Evolutionary conservation across 2,113 vertebrate genomes (phyloP).

Genomic region (Nothocercus julius): DNA sequence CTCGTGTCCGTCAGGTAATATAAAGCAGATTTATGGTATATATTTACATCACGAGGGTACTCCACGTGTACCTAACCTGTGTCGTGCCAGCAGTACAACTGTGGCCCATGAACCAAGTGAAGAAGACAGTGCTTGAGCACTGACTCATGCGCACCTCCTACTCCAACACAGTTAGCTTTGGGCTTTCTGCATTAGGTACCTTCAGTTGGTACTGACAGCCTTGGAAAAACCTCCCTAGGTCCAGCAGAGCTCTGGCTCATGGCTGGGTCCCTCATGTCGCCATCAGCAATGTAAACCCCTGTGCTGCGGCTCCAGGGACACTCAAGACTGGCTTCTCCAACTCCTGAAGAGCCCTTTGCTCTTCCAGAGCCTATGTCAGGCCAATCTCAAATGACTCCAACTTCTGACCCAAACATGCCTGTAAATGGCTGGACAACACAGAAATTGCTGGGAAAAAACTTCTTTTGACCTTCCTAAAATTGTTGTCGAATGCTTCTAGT

Average conservation of each 20-base stretch:
- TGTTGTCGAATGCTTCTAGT: neutral
- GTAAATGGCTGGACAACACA: neutral
- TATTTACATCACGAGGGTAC: neutral
- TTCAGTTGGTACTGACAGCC: neutral
- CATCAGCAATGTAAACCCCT: neutral
- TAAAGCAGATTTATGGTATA: neutral
- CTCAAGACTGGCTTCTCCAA: neutral
- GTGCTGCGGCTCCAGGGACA: neutral
- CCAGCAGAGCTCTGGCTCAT: neutral
- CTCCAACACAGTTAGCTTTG: neutral
- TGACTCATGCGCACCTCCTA: neutral
- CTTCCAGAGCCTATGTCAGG: neutral
- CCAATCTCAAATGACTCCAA: neutral
- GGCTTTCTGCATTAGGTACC: neutral
- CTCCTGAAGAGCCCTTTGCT: neutral
- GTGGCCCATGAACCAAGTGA: accelerated
- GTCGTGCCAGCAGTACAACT: accelerated
- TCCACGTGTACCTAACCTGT: neutral
- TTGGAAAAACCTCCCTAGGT: neutral
- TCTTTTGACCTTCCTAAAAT: neutral
- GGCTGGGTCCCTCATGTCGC: neutral
- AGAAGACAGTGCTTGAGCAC: accelerated
- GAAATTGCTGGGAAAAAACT: neutral
- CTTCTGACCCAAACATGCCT: neutral
- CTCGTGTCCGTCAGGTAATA: neutral